Base-by-base conservation (phyloP, 1,140 invertebrate genomes). In the Grapholita molesta region DNA sequence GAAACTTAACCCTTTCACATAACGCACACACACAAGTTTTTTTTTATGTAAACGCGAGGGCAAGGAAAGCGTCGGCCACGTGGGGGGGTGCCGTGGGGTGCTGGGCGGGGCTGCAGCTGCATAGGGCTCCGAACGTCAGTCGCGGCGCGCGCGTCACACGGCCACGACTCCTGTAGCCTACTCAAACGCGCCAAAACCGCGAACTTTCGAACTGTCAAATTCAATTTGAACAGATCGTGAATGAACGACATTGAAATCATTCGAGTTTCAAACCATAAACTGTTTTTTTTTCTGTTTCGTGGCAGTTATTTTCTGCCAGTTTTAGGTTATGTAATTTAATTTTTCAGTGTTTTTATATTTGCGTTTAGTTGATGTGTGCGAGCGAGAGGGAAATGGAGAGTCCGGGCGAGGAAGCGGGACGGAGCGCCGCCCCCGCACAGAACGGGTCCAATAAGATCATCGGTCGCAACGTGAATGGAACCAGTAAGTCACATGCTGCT, bases 371-470 rank as follows among this genome's bases (percentile, higher is more conserved):
- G 82, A 91, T 91, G 89, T 91, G 89, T 88, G 86, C 78, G 81
- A 88, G 86, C 80, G 87, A 89, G 84, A 86, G 83, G 82, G 82
- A 84, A 76, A 91, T 91, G 89, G 89, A 91, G 77, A 89, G 88
- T 73, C 84, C 87, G 79, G 86, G 82, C 67, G 89, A 91, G 83
- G 89, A 89, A 82, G 80, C 86, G 86, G 87, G 86, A 86, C 84
- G 89, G 72, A 80, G 72, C 71, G 83, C 76, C 23, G 77, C 84
- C 71, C 77, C 80, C 72, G 77, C 73, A 28, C 68, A 82, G 71
- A 91, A 91, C 70, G 89, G 89, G 24, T 86, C 87, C 86, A 89
- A 88, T 86, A 91, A 91, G 85, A 91, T 91, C 75, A 91, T 91
- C 78, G 89, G 89, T 78, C 78, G 89, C 71, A 91, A 91, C 74